Base-by-base conservation (phyloP, 2,888 invertebrate genomes). In the Hirtodrosophila duncani region DNA sequence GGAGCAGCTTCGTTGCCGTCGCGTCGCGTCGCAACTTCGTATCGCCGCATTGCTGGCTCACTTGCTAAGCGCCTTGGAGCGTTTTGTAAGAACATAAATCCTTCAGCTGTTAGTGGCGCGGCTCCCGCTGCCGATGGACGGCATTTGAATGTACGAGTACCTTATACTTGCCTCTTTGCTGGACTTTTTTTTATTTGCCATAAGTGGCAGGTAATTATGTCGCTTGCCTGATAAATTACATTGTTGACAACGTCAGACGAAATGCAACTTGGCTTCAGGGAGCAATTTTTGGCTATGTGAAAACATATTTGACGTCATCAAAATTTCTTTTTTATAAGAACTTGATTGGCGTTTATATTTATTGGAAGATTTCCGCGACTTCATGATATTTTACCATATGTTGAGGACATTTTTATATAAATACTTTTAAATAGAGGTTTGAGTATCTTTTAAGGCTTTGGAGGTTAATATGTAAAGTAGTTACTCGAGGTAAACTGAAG, bases 171-270 rank as follows among this genome's bases (percentile, higher is more conserved):
- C 51, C 41, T 50, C 51, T 52, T 56, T 49, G 58, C 38, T 55
- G 56, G 38, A 53, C 59, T 21, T 52, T 58, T 80, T 79, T 80
- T 81, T 82, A 71, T 79, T 83, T 83, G 78, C 81, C 84, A 77
- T 82, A 83, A 82, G 83, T 83, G 82, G 84, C 69, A 83, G 82
- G 83, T 83, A 83, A 82, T 82, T 83, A 82, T 82, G 82, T 82
- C 82, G 81, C 84, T 71, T 68, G 60, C 72, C 81, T 83, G 82
- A 82, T 82, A 82, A 83, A 82, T 82, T 82, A 83, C 81, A 72
- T 81, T 80, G 83, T 80, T 68, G 82, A 82, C 82, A 82, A 79
- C 79, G 66, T 49, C 63, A 41, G 66, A 58, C 29, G 52, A 67
- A 63, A 46, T 58, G 61, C 26, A 10, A 13, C 26, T 20, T 6